phyloP scores from a whole-genome alignment of 2,888 invertebrate species.

The Nephrotoma flavescens region DNA sequence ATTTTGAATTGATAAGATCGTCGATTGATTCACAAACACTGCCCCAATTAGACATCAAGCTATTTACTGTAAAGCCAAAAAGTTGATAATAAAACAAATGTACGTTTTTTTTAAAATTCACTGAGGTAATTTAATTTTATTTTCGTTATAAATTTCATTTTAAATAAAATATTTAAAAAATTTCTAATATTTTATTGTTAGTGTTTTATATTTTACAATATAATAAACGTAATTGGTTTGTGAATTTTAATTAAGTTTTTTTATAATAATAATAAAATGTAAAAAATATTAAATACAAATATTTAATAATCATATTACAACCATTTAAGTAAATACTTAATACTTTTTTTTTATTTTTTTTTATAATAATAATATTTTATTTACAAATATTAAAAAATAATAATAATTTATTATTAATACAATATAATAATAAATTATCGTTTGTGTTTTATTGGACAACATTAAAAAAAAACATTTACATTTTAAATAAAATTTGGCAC shows the following conservation, averaged over 20 bases:
- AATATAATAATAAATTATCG: neutral
- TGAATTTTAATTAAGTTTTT: neutral
- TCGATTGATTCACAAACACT: no score
- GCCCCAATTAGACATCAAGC: neutral
- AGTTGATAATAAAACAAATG: neutral
- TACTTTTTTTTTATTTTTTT: neutral
- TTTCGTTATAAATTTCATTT: neutral
- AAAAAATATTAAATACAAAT: neutral
- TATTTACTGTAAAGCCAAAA: neutral
- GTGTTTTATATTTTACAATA: neutral
- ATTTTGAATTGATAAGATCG: no score
- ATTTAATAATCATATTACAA: neutral
- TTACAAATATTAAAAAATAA: neutral
- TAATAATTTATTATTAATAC: neutral
- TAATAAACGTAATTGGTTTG: neutral
- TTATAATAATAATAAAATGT: neutral
- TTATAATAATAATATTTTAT: neutral
- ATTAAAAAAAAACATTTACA: neutral
- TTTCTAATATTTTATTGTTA: neutral
- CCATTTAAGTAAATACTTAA: neutral
- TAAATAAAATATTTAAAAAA: neutral
- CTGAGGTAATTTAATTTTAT: neutral
- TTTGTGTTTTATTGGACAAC: neutral
- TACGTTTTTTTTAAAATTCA: neutral
- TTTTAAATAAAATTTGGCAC: neutral